These are phyloP conservation scores for Microcebus griseorufus DNA, from an alignment of 2,113 vertebrate genomes.

Conservation along the genomic window DNA sequence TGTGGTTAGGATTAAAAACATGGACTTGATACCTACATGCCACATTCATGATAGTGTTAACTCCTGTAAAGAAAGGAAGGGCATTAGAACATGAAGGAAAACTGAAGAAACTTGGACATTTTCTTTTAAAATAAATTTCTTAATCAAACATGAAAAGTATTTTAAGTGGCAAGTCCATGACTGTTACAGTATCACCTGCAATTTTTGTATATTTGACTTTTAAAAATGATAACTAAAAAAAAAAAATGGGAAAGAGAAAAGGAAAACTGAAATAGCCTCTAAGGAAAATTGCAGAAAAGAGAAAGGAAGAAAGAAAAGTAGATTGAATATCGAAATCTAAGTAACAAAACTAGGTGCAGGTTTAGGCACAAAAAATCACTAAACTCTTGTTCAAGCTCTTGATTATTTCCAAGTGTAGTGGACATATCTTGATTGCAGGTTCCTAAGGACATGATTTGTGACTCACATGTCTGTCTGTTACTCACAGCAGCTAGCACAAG, in stretches of 20 bases:
- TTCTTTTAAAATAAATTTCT: neutral
- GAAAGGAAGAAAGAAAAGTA: neutral
- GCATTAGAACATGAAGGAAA: neutral
- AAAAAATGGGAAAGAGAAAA: neutral
- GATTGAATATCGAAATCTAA: neutral
- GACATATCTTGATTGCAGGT: neutral
- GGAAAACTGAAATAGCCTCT: neutral
- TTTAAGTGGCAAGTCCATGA: neutral
- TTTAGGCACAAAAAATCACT: neutral
- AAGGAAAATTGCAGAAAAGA: neutral
- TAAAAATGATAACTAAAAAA: neutral
- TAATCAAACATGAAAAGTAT: neutral
- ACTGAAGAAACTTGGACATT: neutral
- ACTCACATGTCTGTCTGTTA: neutral
- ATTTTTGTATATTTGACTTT: neutral
- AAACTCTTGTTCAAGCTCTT: neutral
- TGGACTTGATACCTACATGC: neutral
- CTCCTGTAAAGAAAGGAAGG: neutral
- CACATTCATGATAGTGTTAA: neutral
- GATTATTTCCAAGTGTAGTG: neutral
- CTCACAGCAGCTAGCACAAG: too few species aligned
- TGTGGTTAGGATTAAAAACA: neutral
- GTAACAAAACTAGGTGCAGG: neutral
- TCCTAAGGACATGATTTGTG: neutral
- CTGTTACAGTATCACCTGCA: neutral